Base-by-base conservation (phyloP, 2,113 vertebrate species). In the Tyrannus savana region DNA sequence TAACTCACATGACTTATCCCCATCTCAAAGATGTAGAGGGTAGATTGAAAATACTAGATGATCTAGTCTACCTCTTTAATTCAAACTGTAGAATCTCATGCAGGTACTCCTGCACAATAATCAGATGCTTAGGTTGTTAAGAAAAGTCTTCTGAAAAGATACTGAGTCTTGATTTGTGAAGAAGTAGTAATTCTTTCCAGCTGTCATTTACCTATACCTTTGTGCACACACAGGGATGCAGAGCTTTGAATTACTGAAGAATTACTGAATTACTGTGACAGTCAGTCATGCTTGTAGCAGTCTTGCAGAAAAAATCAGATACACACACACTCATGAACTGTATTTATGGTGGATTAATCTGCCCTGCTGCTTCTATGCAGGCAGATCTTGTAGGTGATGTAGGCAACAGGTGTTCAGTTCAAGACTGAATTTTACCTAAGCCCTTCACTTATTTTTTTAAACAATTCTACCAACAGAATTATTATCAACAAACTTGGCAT, bases 21-120 rank as follows among this genome's bases (percentile, higher is more conserved):
- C 50, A 46, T 53, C 71, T 85, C 58, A 79, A 66, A 76, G 66
- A 58, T 62, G 37, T 44, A 79, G 66, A 94, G 74, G 60, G 72
- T 72, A 56, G 62, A 94, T 33, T 53, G 41, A 93, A 94, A 91
- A 85, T 63, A 90, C 93, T 85, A 80, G 58, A 62, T 94, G 84
- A 91, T 80, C 78, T 33, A 60, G 68, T 41, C 64, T 73, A 23
- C 33, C 37, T 87, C 58, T 67, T 49, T 95, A 90, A 95, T 94
- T 84, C 84, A 91, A 93, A 82, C 67, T 75, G 55, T 13, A 80
- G 84, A 55, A 68, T 58, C 31, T 91, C 80, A 92, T 78, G 25
- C 37, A 89, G 66, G 82, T 87, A 56, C 46, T 94, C 62, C 69
- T 94, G 63, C 87, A 93, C 37, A 77, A 67, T 93, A 83, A 66